Evolutionary conservation across 2,797 vertebrate genomes (phyloP).

Genomic region (Columba guinea): DNA sequence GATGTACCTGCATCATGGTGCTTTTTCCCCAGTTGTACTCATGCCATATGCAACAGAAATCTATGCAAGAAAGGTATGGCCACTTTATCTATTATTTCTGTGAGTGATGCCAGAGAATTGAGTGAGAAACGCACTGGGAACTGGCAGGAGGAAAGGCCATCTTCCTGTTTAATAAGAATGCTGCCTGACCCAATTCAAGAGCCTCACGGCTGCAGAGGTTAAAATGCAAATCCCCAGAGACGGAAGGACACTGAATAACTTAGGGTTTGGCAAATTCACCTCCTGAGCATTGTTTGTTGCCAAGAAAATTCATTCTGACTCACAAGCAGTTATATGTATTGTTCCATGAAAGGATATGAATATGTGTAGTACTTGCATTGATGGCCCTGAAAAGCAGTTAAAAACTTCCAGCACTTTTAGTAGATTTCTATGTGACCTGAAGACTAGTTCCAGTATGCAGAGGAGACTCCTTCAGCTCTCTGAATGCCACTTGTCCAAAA

Average conservation of each 20-base stretch:
- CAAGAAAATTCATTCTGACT: conserved; percentile 61
- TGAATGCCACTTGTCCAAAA: neutral
- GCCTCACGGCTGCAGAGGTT: neutral
- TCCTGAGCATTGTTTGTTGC: neutral
- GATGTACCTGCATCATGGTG: neutral
- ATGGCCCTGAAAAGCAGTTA: neutral
- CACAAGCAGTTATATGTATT: conserved; percentile 5
- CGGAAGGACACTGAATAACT: conserved; percentile 24
- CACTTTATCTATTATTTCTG: neutral
- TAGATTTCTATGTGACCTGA: neutral
- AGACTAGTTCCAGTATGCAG: neutral
- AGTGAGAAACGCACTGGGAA: neutral
- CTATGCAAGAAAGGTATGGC: neutral
- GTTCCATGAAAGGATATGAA: conserved; percentile 27
- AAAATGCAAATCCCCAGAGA: neutral
- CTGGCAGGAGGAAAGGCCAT: neutral
- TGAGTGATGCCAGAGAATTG: neutral
- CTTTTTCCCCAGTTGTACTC: neutral
- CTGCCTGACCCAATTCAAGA: neutral
- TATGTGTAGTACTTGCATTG: neutral
- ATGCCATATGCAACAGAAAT: neutral
- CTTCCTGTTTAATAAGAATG: neutral
- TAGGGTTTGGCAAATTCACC: conserved; percentile 18
- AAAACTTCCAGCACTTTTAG: neutral
- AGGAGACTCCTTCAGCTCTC: neutral